Percentiles rank a stretch among this genome's conserved stretches.
Conservation (phyloP, 2,797 vertebrate species). For the Acrossocheilus wenchowensis region DNA sequence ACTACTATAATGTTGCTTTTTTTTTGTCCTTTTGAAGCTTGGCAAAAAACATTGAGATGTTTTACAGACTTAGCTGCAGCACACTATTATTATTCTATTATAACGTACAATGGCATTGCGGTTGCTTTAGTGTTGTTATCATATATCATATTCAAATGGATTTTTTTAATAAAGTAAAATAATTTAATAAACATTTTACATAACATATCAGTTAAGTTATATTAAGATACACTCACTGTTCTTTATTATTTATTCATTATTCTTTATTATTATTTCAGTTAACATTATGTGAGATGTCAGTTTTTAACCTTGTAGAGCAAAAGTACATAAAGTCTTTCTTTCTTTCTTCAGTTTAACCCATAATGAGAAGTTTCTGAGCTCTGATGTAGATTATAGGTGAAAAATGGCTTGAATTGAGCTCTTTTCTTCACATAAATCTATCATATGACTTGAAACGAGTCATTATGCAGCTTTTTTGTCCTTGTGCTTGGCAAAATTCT, state of each 20-base stretch:
- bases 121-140: background rate
- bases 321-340: background rate
- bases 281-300: no score
- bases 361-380: background rate
- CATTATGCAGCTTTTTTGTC: no score
- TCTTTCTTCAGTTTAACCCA: background rate
- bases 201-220: no score
- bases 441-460: background rate
- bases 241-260: no score
- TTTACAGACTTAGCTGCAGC: background rate
- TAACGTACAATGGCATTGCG: background rate
- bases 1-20: background rate
- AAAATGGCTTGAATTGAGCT: background rate
- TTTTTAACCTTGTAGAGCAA: no score
- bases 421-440: background rate
- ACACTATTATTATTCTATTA: background rate
- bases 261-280: no score
- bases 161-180: no score
- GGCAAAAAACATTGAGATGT: background rate
- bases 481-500: background rate
- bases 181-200: no score
- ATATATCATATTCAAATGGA: no score
- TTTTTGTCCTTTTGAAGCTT: background rate
- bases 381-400: background rate
- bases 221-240: no score